A percentile compares a stretch with the other conserved stretches of the same genome.
Evolutionary conservation across 2,888 invertebrate genomes (phyloP).

Genomic region (Tetranychus piercei): DNA sequence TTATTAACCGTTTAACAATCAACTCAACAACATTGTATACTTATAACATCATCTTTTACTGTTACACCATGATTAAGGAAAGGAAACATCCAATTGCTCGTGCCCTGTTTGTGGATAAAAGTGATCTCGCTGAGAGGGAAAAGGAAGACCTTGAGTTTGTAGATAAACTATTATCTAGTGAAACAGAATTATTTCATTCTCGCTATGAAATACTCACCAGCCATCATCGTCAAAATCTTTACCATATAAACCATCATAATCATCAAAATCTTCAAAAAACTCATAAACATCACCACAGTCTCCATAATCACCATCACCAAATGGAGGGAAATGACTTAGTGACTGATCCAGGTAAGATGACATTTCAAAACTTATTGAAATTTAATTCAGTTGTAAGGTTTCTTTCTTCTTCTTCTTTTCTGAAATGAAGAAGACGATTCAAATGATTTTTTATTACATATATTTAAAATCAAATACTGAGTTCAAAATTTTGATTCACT

Average conservation of each 20-base stretch:
- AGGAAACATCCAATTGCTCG: neutral
- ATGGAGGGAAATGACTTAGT: neutral
- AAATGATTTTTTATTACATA: neutral
- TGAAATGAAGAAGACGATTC: neutral
- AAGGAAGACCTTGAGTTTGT: neutral
- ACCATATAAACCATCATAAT: neutral
- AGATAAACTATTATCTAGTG: neutral
- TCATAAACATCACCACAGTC: too few species aligned
- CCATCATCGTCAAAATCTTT: neutral
- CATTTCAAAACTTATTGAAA: neutral
- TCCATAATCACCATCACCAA: neutral
- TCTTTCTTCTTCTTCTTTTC: too few species aligned
- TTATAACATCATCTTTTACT: neutral
- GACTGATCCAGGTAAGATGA: neutral
- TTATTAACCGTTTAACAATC: too few species aligned
- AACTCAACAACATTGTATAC: too few species aligned
- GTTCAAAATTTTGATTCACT: neutral
- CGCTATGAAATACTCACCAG: neutral
- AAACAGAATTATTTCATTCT: neutral
- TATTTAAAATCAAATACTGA: neutral
- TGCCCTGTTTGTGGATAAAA: neutral
- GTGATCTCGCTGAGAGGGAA: neutral
- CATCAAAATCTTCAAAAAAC: neutral
- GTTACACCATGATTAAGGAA: neutral
- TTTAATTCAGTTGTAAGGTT: neutral